Evolutionary conservation across 2,888 invertebrate genomes (phyloP).

Genomic region (Dorcus parallelipipedus): DNA sequence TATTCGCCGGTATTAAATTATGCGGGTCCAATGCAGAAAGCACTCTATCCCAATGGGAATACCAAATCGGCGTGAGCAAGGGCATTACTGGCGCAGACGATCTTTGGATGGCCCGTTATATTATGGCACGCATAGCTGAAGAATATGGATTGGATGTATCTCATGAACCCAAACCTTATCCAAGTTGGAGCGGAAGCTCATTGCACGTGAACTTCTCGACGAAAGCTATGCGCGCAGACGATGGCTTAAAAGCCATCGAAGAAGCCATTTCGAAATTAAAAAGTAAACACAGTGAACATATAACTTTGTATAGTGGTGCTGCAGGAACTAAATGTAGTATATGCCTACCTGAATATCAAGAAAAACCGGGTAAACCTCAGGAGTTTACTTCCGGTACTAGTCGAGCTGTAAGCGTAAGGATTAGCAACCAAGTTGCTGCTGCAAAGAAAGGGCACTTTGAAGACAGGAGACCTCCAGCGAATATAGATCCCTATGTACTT

Average conservation of each 20-base stretch:
- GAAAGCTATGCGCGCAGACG: slow-evolving; percentile 72
- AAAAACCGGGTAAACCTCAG: slow-evolving; percentile 60
- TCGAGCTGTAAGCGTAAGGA: slow-evolving; percentile 69
- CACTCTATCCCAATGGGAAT: slow-evolving; percentile 70
- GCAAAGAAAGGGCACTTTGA: slow-evolving; percentile 74
- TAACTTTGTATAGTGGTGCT: slow-evolving; percentile 73
- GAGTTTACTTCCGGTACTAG: slow-evolving; percentile 51
- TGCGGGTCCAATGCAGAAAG: slow-evolving; percentile 80
- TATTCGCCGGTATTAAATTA: slow-evolving; percentile 77
- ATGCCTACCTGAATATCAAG: slow-evolving; percentile 70
- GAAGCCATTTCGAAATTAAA: slow-evolving; percentile 72
- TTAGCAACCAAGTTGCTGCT: slow-evolving; percentile 67
- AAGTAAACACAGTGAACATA: slow-evolving; percentile 69
- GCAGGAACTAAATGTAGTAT: slow-evolving; percentile 75
- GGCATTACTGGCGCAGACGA: slow-evolving; percentile 61
- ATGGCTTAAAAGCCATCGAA: slow-evolving; percentile 59
- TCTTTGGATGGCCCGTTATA: slow-evolving; percentile 59
- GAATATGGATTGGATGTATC: slow-evolving; percentile 58
- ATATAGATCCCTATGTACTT: slow-evolving; percentile 70
- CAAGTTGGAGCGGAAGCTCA: slow-evolving; percentile 61
- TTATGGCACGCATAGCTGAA: slow-evolving; percentile 58
- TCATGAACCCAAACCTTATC: slow-evolving; percentile 56
- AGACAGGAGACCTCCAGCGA: slow-evolving; percentile 72
- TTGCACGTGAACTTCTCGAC: slow-evolving; percentile 92
- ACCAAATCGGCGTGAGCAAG: slow-evolving; percentile 61